Evolutionary conservation across 2,797 vertebrate species (phyloP).

Genomic region (Tauraco hartlaubi): DNA sequence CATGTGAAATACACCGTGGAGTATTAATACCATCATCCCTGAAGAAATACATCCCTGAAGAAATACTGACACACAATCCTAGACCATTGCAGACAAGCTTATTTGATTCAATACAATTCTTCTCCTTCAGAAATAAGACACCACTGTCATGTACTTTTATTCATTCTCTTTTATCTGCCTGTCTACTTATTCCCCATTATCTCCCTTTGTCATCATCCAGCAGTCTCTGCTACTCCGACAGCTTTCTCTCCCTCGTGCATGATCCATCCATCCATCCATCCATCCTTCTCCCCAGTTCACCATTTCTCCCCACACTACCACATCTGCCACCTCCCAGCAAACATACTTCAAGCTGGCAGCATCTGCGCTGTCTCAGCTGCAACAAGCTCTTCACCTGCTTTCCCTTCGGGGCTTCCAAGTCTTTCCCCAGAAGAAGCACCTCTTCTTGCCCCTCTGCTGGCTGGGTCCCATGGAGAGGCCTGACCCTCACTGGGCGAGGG

Average conservation of each 20-base stretch:
- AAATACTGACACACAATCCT: neutral
- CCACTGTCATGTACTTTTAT: neutral
- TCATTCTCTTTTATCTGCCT: neutral
- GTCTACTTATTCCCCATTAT: neutral
- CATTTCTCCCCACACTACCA: neutral
- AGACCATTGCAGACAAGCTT: neutral
- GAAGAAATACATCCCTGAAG: neutral
- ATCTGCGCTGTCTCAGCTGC: neutral
- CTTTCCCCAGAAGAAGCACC: neutral
- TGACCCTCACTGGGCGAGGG: neutral
- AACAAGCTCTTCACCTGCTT: neutral
- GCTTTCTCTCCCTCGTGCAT: neutral
- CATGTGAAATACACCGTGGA: neutral
- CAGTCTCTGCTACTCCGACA: neutral
- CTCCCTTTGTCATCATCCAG: neutral
- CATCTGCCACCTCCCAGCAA: neutral
- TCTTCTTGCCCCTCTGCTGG: neutral
- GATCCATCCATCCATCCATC: neutral
- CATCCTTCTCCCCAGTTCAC: neutral
- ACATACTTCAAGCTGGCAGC: neutral
- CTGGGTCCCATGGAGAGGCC: neutral
- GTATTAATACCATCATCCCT: neutral
- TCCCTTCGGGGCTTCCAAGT: neutral
- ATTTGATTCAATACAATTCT: neutral
- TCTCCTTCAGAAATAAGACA: neutral